Evolutionary conservation across 2,888 invertebrate genomes (phyloP), one percentile per base, ranked within the genome.

Genomic region (Frankliniella intonsa): DNA sequence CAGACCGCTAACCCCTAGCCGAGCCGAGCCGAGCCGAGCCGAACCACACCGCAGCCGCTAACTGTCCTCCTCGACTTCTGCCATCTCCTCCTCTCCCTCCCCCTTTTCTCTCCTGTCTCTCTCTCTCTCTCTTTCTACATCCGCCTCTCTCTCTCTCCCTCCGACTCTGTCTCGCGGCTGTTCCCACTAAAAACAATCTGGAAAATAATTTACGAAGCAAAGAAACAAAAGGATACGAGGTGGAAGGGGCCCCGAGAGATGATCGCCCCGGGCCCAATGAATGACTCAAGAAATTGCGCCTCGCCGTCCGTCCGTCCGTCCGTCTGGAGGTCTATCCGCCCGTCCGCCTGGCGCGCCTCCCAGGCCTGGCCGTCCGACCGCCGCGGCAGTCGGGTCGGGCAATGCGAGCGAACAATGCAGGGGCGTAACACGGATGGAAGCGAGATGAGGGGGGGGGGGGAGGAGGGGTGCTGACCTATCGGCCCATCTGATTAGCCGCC

Each of bases 131-230:
- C 17, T 55, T 12, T 14, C 17, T 55, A 0, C 14, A 5, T 9
- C 55, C 1, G 14, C 12, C 55, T 14, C 5, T 55, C 55, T 55
- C 17, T 55, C 14, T 55, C 17, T 55, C 55, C 1, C 17, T 55
- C 55, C 1, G 55, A 5, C 14, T 55, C 55, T 38, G 38, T 38
- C 55, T 7, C 55, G 55, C 55, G 17, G 55, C 22, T 22, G 69
- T 76, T 76, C 69, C 69, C 69, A 76, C 69, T 76, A 25, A 25
- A 76, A 76, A 76, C 69, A 76, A 76, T 76, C 69, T 25, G 11
- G 69, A 76, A 76, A 76, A 76, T 76, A 76, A 76, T 76, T 76
- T 76, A 76, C 69, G 22, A 76, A 76, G 69, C 22, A 76, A 25
- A 76, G 69, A 76, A 76, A 76, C 69, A 76, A 76, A 76, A 76